Evolutionary conservation across 2,797 vertebrate species (phyloP).

Genomic region (Chaenodraco wilsoni): DNA sequence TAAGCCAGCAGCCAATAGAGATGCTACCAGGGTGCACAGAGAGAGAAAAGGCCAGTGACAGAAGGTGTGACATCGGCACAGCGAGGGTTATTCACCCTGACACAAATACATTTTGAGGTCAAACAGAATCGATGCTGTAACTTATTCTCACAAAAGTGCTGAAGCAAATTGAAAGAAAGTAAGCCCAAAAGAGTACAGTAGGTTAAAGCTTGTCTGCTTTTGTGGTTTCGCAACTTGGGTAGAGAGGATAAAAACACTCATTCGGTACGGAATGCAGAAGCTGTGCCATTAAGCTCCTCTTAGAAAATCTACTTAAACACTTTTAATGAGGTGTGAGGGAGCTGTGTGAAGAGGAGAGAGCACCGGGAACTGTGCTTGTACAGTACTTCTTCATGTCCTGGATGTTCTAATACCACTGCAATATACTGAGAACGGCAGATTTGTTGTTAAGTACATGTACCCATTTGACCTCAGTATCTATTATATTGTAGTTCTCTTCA

Average conservation of each 20-base stretch:
- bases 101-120: constrained; percentile 53
- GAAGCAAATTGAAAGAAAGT: constrained; percentile 35
- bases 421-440: constrained; percentile 24
- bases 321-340: constrained; percentile 66
- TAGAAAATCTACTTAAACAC: constrained; percentile 62
- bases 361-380: constrained; percentile 30
- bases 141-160: constrained; percentile 42
- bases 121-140: constrained; percentile 42
- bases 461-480: constrained; percentile 36
- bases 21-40: background rate
- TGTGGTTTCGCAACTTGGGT: constrained; percentile 42
- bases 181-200: constrained; percentile 22
- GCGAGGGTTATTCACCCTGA: constrained; percentile 34
- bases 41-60: constrained; percentile 8
- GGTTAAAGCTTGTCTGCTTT: constrained; percentile 19
- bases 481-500: constrained; percentile 23
- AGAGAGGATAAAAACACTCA: constrained; percentile 32
- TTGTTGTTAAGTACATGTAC: constrained; percentile 26
- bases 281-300: constrained; percentile 54
- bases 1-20: constrained; percentile 39
- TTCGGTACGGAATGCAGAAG: constrained; percentile 42
- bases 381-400: constrained; percentile 46
- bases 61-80: constrained; percentile 29
- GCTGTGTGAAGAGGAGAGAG: constrained; percentile 43
- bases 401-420: constrained; percentile 45